These are phyloP conservation scores for Antheraea mylitta DNA, from an alignment of 1,140 invertebrate species.

Conservation along the genomic window DNA sequence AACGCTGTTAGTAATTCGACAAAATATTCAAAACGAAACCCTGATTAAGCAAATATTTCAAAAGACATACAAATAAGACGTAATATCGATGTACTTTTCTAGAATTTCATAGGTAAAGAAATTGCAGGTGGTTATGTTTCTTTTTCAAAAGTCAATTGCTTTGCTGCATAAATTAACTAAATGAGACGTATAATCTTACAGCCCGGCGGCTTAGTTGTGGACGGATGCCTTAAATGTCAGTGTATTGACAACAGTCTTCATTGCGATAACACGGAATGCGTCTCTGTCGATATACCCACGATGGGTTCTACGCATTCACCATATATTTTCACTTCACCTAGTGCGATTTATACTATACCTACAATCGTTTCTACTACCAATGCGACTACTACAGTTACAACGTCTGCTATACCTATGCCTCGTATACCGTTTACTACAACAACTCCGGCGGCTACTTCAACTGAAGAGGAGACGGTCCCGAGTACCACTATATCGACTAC, in stretches of 20 bases:
- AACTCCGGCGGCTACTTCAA: background rate
- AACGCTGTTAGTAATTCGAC: too few relatives aligned
- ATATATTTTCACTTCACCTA: conserved; percentile 26
- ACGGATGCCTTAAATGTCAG: conserved; percentile 85
- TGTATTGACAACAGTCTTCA: conserved; percentile 87
- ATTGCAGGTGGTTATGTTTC: too few relatives aligned
- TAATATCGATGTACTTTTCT: too few relatives aligned
- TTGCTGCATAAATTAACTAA: background rate
- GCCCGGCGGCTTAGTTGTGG: conserved; percentile 81
- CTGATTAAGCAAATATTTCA: too few relatives aligned
- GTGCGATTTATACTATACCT: background rate
- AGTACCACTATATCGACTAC: conserved; percentile 12
- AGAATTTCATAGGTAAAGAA: too few relatives aligned
- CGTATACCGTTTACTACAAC: background rate
- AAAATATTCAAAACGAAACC: too few relatives aligned
- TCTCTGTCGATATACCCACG: conserved; percentile 21
- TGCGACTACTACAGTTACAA: conserved; percentile 15
- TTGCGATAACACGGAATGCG: conserved; percentile 80
- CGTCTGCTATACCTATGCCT: conserved; percentile 9
- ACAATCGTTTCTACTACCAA: conserved; percentile 11
- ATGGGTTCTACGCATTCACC: conserved; percentile 32
- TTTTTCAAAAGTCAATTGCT: too few relatives aligned
- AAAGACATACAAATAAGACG: too few relatives aligned
- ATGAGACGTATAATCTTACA: conserved; percentile 32
- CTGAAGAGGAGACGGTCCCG: background rate